Evolutionary conservation across 2,888 invertebrate species (phyloP), one percentile per base, ranked within the genome.

Genomic region (Macroteleia sp.): DNA sequence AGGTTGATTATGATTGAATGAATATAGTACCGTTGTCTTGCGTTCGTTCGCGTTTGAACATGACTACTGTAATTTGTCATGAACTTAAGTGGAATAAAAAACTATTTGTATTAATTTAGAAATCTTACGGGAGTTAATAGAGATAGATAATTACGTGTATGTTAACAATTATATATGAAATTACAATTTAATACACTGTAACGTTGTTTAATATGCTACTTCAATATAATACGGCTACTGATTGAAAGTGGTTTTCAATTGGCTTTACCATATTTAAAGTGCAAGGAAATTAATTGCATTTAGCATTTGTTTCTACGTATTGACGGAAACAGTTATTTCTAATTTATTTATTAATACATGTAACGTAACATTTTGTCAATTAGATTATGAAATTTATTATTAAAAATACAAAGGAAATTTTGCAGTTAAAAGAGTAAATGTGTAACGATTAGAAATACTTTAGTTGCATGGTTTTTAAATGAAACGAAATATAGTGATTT

Each of bases 1-100:
- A 19, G 44, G 5, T 19, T 32, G 6, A 22, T 67, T 62, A 19
- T 59, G 17, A 67, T 69, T 69, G 64, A 46, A 59, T 66, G 57
- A 76, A 70, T 64, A 70, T 70, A 57, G 14, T 62, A n/a, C 69
- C 42, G 32, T 62, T 34, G 17, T 0, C 10, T 20, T 9, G 25
- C 1, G 20, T 14, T 17, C 8, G 8, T 1, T 3, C 6, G 8
- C 4, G 4, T 39, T 44, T 25, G n/a, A 14, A 25, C 12, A 8
- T 25, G 1, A 25, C 14, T 14, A 25, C 5, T 48, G 12, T 16
- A n/a, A 25, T 2, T 46, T 39, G 17, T 16, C 8, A 16, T 30
- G 22, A 28, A 57, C n/a, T 20, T 1, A 22, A 1, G 16, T 10
- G 20, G n/a, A n/a, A 14, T 14, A 25, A 36, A 46, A 59, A 3